These are phyloP conservation scores for Serripes groenlandicus DNA, from an alignment of 2,888 invertebrate species.

Conservation along the genomic window DNA sequence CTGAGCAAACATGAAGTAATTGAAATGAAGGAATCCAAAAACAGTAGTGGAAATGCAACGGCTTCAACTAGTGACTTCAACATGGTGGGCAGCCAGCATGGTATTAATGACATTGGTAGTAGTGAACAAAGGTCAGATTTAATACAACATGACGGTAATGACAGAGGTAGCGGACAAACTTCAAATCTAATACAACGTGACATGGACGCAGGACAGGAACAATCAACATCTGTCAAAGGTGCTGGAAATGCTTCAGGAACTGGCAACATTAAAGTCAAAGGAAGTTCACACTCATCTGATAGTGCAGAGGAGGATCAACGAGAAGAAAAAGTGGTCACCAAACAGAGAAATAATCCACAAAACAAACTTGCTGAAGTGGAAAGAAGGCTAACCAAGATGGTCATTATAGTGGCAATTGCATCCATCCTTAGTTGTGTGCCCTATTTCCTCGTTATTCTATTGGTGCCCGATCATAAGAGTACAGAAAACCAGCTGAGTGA, in stretches of 20 bases:
- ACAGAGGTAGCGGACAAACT: not conserved
- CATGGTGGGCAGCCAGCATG: not conserved
- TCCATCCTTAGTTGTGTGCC: slow-evolving; percentile 20
- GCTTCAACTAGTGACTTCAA: not conserved
- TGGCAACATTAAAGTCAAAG: not conserved
- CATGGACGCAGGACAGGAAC: not conserved
- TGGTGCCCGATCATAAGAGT: slow-evolving; percentile 16
- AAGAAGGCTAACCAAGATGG: slow-evolving; percentile 9
- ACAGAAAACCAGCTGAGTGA: slow-evolving; percentile 18
- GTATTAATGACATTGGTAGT: too few relatives aligned
- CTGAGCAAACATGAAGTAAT: not conserved
- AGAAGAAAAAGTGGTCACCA: not conserved
- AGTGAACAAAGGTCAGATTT: not conserved
- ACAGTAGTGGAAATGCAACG: slow-evolving; percentile 10
- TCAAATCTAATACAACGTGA: too few relatives aligned
- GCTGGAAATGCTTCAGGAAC: not conserved
- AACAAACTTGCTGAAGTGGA: slow-evolving; percentile 7
- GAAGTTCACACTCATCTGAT: too few relatives aligned
- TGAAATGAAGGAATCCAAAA: slow-evolving; percentile 14
- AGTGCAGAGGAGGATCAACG: not conserved
- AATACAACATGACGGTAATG: not conserved
- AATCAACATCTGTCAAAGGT: too few relatives aligned
- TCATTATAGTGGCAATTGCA: slow-evolving; percentile 2
- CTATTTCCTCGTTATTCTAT: slow-evolving; percentile 7
- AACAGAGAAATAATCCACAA: not conserved